Percentiles rank a stretch among this genome's conserved stretches.
phyloP scores from a whole-genome alignment of 2,113 vertebrate species.

The Leucoraja erinaceus region DNA sequence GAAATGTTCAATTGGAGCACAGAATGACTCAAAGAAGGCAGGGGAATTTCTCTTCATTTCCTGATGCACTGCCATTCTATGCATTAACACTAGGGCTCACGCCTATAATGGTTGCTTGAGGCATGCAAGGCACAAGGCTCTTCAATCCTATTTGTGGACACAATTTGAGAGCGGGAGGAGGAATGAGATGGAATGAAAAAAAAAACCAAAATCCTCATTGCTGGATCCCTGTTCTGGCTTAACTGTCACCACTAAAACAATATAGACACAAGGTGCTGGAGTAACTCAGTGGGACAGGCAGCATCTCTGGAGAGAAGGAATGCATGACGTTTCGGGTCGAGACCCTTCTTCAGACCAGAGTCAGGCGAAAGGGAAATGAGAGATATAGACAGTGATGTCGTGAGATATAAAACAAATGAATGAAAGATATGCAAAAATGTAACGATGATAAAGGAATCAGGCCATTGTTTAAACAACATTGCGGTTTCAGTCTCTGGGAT shows the following conservation, averaged over 20 bases:
- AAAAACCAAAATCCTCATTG: neutral
- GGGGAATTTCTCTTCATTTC: neutral
- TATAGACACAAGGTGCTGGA: too few relatives aligned
- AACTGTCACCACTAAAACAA: neutral
- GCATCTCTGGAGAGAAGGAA: too few relatives aligned
- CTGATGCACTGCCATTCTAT: neutral
- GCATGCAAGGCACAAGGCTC: neutral
- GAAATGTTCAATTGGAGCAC: neutral
- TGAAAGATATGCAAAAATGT: too few relatives aligned
- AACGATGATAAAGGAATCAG: too few relatives aligned
- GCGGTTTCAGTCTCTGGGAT: neutral
- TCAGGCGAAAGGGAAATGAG: too few relatives aligned
- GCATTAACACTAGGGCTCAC: neutral
- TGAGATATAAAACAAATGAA: too few relatives aligned
- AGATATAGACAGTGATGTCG: too few relatives aligned
- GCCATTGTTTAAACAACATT: too few relatives aligned
- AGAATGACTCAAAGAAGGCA: neutral
- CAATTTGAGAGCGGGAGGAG: neutral
- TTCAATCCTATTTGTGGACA: neutral
- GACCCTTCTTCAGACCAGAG: too few relatives aligned
- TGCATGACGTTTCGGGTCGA: too few relatives aligned
- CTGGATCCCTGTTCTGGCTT: neutral
- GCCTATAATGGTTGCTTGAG: neutral
- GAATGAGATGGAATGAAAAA: neutral
- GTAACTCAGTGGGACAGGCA: too few relatives aligned